A percentile compares a stretch with the other conserved stretches of the same genome.
These are phyloP conservation scores for Tuberolachnus salignus DNA, from an alignment of 2,888 invertebrate species.

Conservation along the genomic window DNA sequence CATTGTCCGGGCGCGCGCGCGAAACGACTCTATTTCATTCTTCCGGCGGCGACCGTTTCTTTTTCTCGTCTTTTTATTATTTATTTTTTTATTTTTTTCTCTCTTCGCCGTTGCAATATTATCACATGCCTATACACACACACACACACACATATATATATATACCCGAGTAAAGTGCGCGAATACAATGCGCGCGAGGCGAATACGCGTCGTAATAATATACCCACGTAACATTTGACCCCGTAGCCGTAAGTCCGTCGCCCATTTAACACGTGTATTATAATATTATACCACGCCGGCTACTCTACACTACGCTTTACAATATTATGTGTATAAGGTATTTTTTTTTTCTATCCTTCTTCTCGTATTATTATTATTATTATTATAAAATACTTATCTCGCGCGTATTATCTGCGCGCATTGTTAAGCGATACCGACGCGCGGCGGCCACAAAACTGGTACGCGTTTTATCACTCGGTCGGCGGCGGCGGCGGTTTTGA, in stretches of 20 bases:
- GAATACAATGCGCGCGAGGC: constrained; percentile 25
- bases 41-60: not conserved
- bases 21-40: constrained; percentile 31
- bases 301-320: not conserved
- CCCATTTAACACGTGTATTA: constrained; percentile 27
- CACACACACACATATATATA: no score
- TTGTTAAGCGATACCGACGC: constrained; percentile 7
- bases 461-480: not conserved
- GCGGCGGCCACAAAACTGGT: not conserved
- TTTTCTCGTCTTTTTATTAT: not conserved
- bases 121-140: no score
- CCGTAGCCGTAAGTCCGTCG: not conserved
- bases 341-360: no score
- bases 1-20: constrained; percentile 13
- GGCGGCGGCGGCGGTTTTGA: no score
- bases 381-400: constrained; percentile 18
- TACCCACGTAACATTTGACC: constrained; percentile 34
- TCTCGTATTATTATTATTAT: not conserved
- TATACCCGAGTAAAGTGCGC: not conserved
- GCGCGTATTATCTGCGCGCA: constrained; percentile 14
- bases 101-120: not conserved
- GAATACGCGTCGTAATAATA: not conserved
- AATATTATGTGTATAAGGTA: not conserved
- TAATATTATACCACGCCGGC: no score
- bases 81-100: not conserved